phyloP scores from a whole-genome alignment of 2,113 vertebrate species.

The Vidua macroura region DNA sequence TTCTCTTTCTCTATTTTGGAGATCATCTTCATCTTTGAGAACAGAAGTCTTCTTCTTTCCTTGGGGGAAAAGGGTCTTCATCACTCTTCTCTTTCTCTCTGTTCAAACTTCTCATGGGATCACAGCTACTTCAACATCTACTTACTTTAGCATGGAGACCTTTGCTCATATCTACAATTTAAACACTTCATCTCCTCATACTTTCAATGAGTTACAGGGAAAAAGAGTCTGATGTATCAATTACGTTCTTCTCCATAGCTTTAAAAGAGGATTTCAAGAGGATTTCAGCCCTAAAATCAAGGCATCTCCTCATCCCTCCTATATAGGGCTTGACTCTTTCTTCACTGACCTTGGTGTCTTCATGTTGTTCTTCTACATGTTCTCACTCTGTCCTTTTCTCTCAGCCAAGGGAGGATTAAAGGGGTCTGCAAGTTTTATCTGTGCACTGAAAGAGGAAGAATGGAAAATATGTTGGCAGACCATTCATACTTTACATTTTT shows the following conservation, averaged over 20 bases:
- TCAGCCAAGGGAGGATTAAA: background rate
- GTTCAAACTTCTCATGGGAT: background rate
- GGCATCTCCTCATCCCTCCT: background rate
- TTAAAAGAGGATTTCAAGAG: background rate
- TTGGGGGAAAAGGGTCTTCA: background rate
- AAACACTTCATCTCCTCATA: background rate
- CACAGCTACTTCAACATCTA: background rate
- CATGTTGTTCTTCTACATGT: background rate
- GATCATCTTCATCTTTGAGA: background rate
- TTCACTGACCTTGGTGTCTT: background rate
- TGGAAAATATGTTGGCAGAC: background rate
- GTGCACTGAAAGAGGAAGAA: background rate
- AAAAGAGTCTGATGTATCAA: background rate
- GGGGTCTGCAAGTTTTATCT: background rate
- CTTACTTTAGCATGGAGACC: background rate
- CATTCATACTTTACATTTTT: background rate
- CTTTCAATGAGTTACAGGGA: background rate
- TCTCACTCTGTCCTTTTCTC: background rate
- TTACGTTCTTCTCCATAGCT: background rate
- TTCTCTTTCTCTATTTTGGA: background rate
- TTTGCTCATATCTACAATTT: background rate
- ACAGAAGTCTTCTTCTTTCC: background rate
- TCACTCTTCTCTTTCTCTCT: background rate
- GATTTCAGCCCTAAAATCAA: background rate
- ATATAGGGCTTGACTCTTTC: background rate